Evolutionary conservation across 2,888 invertebrate species (phyloP).

Genomic region (Hypolimnas misippus): DNA sequence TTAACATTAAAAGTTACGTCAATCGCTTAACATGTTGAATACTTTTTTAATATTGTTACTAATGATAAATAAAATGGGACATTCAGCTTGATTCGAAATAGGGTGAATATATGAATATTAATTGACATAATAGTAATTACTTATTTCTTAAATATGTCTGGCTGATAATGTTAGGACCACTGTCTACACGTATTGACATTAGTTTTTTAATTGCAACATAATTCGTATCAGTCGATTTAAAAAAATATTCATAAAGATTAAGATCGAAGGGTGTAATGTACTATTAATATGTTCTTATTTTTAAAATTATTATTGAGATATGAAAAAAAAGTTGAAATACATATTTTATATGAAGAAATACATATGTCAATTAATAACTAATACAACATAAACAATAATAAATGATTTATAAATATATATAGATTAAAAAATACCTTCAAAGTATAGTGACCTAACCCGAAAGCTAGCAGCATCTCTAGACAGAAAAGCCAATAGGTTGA

Average conservation of each 20-base stretch:
- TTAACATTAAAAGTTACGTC: not conserved
- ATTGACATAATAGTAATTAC: conserved; percentile 1
- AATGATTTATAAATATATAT: too few species aligned
- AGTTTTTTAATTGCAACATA: not conserved
- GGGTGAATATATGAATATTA: conserved; percentile 29
- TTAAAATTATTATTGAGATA: too few species aligned
- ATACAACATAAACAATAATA: too few species aligned
- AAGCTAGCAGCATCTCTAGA: too few species aligned
- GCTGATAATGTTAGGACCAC: not conserved
- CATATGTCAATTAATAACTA: too few species aligned
- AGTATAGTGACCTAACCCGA: too few species aligned
- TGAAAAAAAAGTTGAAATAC: too few species aligned
- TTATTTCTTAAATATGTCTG: not conserved
- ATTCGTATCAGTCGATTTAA: not conserved
- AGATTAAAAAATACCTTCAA: too few species aligned
- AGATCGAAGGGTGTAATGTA: not conserved
- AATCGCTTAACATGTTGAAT: not conserved
- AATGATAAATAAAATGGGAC: conserved; percentile 20
- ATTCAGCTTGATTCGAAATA: conserved; percentile 15
- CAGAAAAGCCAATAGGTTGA: too few species aligned
- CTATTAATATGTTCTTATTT: not conserved
- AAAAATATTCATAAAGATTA: not conserved
- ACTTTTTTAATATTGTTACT: not conserved
- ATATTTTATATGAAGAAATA: too few species aligned
- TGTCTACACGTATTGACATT: conserved; percentile 3